Evolutionary conservation across 1,140 invertebrate species (phyloP).

Genomic region (Dolichoris vasculosae): DNA sequence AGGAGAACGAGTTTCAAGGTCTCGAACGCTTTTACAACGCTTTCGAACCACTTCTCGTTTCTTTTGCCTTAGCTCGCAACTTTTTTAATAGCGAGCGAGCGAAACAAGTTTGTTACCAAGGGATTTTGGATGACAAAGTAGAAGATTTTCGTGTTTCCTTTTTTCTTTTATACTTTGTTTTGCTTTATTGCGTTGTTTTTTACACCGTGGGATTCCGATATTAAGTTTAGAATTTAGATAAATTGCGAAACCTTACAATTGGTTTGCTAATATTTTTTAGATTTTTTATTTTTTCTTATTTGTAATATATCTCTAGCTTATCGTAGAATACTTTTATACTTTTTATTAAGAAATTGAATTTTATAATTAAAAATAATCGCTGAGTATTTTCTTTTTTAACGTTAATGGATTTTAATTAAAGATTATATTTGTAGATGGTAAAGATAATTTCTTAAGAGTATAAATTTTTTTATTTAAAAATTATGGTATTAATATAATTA

Average conservation of each 20-base stretch:
- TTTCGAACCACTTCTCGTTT: too few relatives aligned
- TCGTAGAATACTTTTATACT: not conserved
- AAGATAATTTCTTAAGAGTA: not conserved
- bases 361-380: too few relatives aligned
- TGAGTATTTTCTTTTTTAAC: too few relatives aligned
- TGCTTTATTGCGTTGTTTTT: not conserved
- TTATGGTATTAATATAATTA: too few relatives aligned
- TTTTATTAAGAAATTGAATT: too few relatives aligned
- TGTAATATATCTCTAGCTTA: not conserved
- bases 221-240: not conserved
- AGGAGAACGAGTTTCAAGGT: constrained; percentile 66
- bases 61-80: not conserved
- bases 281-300: not conserved
- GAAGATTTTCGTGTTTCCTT: not conserved
- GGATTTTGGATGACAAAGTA: not conserved
- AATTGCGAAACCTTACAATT: not conserved
- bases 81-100: not conserved
- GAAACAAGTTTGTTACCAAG: not conserved
- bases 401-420: too few relatives aligned
- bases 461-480: too few relatives aligned
- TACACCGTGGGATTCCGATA: not conserved
- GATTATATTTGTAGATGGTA: too few relatives aligned
- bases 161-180: not conserved
- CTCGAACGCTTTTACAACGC: not conserved
- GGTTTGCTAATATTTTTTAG: not conserved